Conservation (phyloP, 2,888 invertebrate genomes). For the Agonum fuliginosum region DNA sequence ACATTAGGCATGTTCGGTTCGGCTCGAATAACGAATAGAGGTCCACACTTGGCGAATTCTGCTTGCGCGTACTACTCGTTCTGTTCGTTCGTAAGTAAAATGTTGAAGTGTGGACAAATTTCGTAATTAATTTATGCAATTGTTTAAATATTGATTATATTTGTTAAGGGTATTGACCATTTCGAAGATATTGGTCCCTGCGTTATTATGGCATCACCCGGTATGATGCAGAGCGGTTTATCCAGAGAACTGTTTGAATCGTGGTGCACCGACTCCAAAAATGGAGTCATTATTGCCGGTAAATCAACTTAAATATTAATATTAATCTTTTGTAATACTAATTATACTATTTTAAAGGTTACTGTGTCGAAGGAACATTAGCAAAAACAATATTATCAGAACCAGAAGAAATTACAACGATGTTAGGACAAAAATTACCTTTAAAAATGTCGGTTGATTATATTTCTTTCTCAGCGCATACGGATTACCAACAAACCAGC, state of each 20-base stretch:
- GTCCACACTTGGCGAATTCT: too few relatives aligned
- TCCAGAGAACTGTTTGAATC: constrained; percentile 98
- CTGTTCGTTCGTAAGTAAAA: too few relatives aligned
- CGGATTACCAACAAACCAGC: constrained; percentile 97
- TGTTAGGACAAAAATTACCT: constrained; percentile 96
- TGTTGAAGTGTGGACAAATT: too few relatives aligned
- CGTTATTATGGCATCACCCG: constrained; percentile 99
- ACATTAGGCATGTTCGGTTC: too few relatives aligned
- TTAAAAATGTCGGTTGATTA: constrained; percentile 99
- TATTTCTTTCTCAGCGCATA: constrained; percentile 99
- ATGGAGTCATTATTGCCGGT: constrained; percentile 98
- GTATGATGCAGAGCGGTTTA: constrained; percentile 99
- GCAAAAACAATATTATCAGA: constrained; percentile 97
- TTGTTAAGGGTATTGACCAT: constrained; percentile 95
- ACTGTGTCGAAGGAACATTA: constrained; percentile 92
- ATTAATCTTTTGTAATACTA: neutral
- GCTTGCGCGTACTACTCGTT: too few relatives aligned
- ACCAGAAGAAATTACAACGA: constrained; percentile 96
- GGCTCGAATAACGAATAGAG: too few relatives aligned
- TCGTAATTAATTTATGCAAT: too few relatives aligned
- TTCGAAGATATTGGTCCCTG: constrained; percentile 99
- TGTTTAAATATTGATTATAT: constrained; percentile 31
- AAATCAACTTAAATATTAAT: too few relatives aligned
- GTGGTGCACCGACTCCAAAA: constrained; percentile 99
- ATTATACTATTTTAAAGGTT: constrained; percentile 76